Conservation (phyloP, 1,140 invertebrate species). For the Drosophila littoralis region DNA sequence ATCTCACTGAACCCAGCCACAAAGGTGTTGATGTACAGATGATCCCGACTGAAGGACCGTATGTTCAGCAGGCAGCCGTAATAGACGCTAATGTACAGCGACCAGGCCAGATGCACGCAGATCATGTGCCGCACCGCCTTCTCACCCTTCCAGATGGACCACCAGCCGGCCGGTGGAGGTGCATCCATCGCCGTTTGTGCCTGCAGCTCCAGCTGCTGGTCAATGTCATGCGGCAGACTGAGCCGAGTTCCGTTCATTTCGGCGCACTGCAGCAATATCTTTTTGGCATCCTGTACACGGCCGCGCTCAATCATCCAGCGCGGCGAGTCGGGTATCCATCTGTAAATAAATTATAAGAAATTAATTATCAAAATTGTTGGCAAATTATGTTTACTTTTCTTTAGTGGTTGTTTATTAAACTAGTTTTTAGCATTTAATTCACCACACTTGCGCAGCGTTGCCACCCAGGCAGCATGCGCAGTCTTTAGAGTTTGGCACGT, state of each 20-base stretch:
- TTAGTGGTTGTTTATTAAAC: neutral
- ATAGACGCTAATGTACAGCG: slow-evolving; percentile 84
- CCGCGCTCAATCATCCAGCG: slow-evolving; percentile 92
- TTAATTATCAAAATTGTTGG: neutral
- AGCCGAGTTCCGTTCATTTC: slow-evolving; percentile 85
- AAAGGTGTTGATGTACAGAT: slow-evolving; percentile 83
- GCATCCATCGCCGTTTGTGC: slow-evolving; percentile 78
- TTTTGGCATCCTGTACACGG: slow-evolving; percentile 89
- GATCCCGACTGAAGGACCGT: slow-evolving; percentile 83
- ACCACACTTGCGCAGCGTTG: neutral
- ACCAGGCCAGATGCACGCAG: slow-evolving; percentile 79
- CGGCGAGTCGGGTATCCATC: slow-evolving; percentile 91
- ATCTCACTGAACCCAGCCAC: slow-evolving; percentile 82
- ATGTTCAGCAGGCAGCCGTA: slow-evolving; percentile 85
- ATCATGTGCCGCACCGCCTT: slow-evolving; percentile 76
- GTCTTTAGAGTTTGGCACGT: too few species aligned
- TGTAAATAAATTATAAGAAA: slow-evolving; percentile 15
- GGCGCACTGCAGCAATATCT: slow-evolving; percentile 89
- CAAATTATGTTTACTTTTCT: neutral
- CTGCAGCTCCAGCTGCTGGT: slow-evolving; percentile 81
- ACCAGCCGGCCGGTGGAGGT: slow-evolving; percentile 79
- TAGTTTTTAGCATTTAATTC: neutral
- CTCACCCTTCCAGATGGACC: slow-evolving; percentile 80
- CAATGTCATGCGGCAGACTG: slow-evolving; percentile 78
- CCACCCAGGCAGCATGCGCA: neutral